Conservation (phyloP, 1,140 invertebrate species). For the Sarcophaga bullata region DNA sequence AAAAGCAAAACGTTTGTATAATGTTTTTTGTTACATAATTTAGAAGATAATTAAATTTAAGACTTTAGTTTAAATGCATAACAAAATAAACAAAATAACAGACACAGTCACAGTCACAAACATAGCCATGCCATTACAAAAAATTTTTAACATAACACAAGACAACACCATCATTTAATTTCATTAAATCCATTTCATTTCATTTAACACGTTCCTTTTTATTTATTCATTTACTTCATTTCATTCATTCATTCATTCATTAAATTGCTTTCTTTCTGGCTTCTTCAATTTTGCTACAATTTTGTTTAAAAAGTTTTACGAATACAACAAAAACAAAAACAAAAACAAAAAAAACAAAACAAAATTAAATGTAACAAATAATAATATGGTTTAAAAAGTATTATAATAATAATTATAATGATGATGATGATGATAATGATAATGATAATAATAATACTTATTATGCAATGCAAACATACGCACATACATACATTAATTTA, state of each 20-base stretch:
- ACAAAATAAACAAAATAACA: too few species aligned
- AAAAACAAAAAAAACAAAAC: too few species aligned
- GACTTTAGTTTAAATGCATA: background rate
- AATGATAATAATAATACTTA: constrained; percentile 19
- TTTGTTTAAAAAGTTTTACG: background rate
- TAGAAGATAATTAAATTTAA: constrained; percentile 7
- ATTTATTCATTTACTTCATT: background rate
- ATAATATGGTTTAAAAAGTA: background rate
- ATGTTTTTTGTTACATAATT: constrained; percentile 3
- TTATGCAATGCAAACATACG: constrained; percentile 2
- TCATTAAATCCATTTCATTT: background rate
- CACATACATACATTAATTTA: constrained; percentile 33
- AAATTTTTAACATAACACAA: too few species aligned
- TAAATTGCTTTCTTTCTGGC: background rate
- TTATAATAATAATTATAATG: constrained; percentile 23
- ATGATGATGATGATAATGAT: constrained; percentile 27
- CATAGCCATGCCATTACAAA: too few species aligned
- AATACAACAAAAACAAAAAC: too few species aligned
- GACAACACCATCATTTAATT: background rate
- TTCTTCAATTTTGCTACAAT: too few species aligned
- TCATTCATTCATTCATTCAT: background rate
- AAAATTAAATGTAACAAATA: constrained; percentile 22
- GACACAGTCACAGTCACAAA: too few species aligned
- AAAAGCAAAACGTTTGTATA: too few species aligned
- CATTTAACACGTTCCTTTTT: background rate